Base-by-base conservation (phyloP, 2,113 vertebrate species). In the Muntiacus reevesi region DNA sequence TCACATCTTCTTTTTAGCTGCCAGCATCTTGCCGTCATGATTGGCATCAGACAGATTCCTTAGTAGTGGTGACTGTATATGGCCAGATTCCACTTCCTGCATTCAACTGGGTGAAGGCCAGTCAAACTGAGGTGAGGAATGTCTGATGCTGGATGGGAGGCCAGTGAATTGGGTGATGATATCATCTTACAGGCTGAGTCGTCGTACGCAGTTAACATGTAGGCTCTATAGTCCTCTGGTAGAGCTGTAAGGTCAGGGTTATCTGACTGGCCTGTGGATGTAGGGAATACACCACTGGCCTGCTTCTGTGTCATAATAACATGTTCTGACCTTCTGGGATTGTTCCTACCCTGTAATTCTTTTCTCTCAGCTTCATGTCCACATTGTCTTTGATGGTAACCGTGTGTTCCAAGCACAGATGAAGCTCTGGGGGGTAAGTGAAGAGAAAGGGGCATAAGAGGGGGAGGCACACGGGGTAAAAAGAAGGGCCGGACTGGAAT, bases 341-440 rank as follows among this genome's bases (percentile, higher is more conserved):
- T 96, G 60, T 91, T 96, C 94, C 81, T 90, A 93, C 21, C 36
- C 84, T 97, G 67, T 95, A 64, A 97, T 91, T 94, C 93, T 98
- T 98, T 90, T 96, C 93, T 93, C 97, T 93, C 98, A 99, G 99
- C 97, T 99, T 95, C 99, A 99, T 0, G 98, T 99, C 98, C 99
- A 99, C 27, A 76, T 99, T 94, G 98, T 99, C 98, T 99, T 99
- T 98, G 99, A 99, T 96, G 99, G 98, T 16, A 98, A 99, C 86
- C 99, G 99, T 98, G 95, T 99, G 60, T 99, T 99, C 98, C 99
- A 99, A 96, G 99, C 98, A 74, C 99, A 99, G 74, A 98, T 99
- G 98, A 99, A 99, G 96, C 99, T 99, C 76, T 99, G 99, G 99
- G 99, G 99, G 99, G 99, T 99, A 98, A 99, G 99, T 99, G 97